phyloP scores from a whole-genome alignment of 2,797 vertebrate species.

The Molossus alvarezi region DNA sequence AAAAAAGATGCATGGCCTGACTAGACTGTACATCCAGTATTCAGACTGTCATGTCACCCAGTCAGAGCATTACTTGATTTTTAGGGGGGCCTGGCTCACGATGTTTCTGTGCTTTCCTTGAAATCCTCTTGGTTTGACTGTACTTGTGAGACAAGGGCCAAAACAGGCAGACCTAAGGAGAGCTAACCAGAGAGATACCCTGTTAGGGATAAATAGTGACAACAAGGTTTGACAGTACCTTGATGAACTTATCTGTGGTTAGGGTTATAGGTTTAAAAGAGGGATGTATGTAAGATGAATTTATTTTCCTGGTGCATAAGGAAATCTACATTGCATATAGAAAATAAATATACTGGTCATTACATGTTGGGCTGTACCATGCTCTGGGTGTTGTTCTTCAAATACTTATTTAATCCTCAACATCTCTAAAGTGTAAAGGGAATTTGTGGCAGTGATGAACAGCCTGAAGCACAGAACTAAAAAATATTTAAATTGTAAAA shows the following conservation, averaged over 20 bases:
- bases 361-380: neutral
- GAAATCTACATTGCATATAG: neutral
- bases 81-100: neutral
- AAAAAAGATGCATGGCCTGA: neutral
- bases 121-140: neutral
- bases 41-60: neutral
- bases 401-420: neutral
- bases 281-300: neutral
- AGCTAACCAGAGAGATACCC: neutral
- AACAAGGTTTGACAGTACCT: neutral
- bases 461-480: neutral
- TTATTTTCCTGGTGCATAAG: neutral
- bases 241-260: neutral
- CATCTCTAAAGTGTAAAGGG: neutral
- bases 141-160: neutral
- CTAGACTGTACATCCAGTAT: conserved; percentile 46
- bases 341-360: neutral
- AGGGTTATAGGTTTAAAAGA: neutral
- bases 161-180: neutral
- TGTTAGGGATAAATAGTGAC: neutral
- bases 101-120: neutral
- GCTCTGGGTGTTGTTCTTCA: neutral
- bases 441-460: neutral
- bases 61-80: neutral
- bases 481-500: neutral